Percentiles rank a stretch among this genome's conserved stretches.
phyloP scores from a whole-genome alignment of 92 coral and sea anemone genomes.

The Zoanthus solanderi region DNA sequence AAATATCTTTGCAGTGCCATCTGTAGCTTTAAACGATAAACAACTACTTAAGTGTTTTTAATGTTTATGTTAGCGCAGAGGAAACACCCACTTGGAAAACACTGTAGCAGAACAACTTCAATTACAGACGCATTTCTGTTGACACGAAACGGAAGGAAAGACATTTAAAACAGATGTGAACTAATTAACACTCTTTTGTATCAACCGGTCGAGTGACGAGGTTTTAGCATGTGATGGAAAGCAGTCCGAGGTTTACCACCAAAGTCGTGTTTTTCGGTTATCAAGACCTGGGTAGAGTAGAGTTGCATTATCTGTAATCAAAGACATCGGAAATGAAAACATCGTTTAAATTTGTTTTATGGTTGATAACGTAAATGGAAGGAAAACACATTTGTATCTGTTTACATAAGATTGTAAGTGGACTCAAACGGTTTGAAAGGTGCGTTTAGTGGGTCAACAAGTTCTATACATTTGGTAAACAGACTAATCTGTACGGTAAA shows the following conservation, averaged over 20 bases:
- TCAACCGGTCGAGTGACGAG: slow-evolving; percentile 1
- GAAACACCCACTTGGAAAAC: slow-evolving; percentile 16
- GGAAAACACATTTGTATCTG: slow-evolving; percentile 33
- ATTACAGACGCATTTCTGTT: background rate
- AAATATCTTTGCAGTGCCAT: slow-evolving; percentile 6
- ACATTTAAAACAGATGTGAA: slow-evolving; percentile 40
- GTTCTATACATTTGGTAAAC: slow-evolving; percentile 14
- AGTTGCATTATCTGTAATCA: slow-evolving; percentile 23
- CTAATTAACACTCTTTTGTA: background rate
- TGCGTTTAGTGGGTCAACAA: slow-evolving; percentile 14
- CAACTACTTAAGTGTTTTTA: background rate
- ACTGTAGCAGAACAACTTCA: background rate
- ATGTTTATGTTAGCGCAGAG: background rate
- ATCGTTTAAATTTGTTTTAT: slow-evolving; percentile 32
- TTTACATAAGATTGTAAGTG: slow-evolving; percentile 24
- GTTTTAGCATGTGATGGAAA: background rate
- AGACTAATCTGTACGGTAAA: slow-evolving; percentile 12
- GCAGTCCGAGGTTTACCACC: slow-evolving; percentile 13
- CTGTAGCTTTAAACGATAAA: background rate
- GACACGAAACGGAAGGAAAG: slow-evolving; percentile 38
- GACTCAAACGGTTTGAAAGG: slow-evolving; percentile 22
- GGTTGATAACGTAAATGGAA: slow-evolving; percentile 13
- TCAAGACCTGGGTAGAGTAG: background rate
- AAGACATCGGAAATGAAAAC: slow-evolving; percentile 27
- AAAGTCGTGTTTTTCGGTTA: background rate